Conservation (phyloP, 2,888 invertebrate species). For the Mythimna loreyi region DNA sequence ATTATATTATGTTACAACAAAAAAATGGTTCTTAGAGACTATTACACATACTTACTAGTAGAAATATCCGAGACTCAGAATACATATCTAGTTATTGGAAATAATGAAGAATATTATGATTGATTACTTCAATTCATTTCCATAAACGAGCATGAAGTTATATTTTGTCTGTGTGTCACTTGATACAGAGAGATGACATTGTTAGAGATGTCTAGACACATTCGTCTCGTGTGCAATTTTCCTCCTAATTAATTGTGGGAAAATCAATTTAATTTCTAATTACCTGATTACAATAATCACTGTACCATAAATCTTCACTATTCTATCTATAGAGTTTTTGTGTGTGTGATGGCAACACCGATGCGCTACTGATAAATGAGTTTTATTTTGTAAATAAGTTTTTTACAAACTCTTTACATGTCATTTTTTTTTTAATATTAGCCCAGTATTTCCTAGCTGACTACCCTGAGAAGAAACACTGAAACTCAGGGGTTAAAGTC, state of each 20-base stretch:
- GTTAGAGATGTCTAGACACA: constrained; percentile 14
- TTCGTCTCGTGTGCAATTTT: not conserved
- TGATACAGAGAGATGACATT: not conserved
- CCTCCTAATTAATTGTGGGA: not conserved
- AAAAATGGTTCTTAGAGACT: not conserved
- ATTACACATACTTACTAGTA: not conserved
- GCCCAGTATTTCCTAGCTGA: no score
- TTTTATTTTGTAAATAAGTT: no score
- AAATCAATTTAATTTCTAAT: no score
- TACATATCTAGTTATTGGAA: not conserved
- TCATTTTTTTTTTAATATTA: no score
- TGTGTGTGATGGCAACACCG: no score
- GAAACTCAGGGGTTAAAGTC: no score
- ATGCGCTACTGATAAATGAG: no score
- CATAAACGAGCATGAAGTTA: constrained; percentile 20
- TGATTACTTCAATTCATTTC: constrained; percentile 14
- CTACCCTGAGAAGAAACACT: no score
- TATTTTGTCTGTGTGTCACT: not conserved
- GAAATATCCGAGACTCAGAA: not conserved
- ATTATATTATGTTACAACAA: not conserved
- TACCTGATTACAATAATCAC: no score
- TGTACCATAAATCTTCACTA: no score
- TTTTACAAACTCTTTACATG: no score
- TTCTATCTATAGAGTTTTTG: no score
- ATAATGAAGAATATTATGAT: not conserved